Conservation (phyloP, 2,797 vertebrate genomes). For the Chaunax sp. region DNA sequence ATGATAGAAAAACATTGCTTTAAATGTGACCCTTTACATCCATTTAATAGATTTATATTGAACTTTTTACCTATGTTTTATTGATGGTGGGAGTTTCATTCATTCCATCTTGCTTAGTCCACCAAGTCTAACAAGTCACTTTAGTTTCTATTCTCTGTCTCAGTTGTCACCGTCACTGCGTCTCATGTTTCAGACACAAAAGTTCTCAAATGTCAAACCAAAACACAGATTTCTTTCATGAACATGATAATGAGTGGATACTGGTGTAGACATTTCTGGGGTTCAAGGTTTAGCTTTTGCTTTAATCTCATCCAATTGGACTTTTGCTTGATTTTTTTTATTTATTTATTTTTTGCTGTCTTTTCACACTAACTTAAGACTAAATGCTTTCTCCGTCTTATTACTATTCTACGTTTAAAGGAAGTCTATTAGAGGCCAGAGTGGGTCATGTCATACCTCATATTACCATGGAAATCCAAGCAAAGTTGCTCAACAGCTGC, state of each 20-base stretch:
- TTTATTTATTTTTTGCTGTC: constrained; percentile 10
- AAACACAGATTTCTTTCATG: constrained; percentile 18
- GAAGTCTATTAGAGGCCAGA: constrained; percentile 18
- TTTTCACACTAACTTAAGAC: constrained; percentile 5
- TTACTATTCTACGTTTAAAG: constrained; percentile 19
- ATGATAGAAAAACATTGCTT: no score
- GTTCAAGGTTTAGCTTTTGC: constrained; percentile 52
- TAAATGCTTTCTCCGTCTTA: constrained; percentile 17
- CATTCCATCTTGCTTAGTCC: constrained; percentile 21
- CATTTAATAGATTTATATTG: no score
- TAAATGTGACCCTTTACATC: no score
- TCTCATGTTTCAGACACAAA: constrained; percentile 34
- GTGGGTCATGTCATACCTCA: constrained; percentile 41
- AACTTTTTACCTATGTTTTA: neutral
- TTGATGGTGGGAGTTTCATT: constrained; percentile 18
- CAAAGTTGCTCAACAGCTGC: constrained; percentile 65
- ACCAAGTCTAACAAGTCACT: constrained; percentile 23
- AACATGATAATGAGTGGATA: constrained; percentile 22
- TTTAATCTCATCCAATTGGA: constrained; percentile 59
- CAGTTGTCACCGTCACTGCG: constrained; percentile 18
- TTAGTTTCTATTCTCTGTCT: constrained; percentile 25
- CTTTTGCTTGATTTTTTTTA: constrained; percentile 37
- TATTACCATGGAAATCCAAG: constrained; percentile 62
- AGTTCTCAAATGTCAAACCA: constrained; percentile 30
- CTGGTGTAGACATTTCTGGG: constrained; percentile 72